Evolutionary conservation across 2,888 invertebrate species (phyloP).

Genomic region (Amiota mariae): DNA sequence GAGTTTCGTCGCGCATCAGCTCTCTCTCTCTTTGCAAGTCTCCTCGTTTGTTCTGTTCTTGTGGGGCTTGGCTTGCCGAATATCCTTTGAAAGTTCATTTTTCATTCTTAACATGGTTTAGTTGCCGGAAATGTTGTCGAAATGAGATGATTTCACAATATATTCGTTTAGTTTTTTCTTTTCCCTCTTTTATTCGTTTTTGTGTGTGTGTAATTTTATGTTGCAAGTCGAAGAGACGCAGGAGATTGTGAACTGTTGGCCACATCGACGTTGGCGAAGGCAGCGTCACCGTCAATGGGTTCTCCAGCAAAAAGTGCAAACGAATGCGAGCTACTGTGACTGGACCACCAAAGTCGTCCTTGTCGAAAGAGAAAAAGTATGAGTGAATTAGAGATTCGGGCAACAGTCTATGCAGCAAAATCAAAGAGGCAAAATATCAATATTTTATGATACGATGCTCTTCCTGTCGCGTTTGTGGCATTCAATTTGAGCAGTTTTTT

Average conservation of each 20-base stretch:
- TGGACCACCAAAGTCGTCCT: conserved; percentile 55
- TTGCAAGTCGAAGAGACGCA: conserved; percentile 4
- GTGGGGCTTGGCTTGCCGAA: conserved; percentile 18
- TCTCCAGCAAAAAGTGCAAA: conserved; percentile 47
- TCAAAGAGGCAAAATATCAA: conserved; percentile 66
- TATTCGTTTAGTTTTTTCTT: conserved; percentile 30
- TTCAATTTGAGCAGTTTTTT: conserved; percentile 16
- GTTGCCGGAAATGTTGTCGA: conserved; percentile 66
- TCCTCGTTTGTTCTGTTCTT: neutral
- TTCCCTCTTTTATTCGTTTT: neutral
- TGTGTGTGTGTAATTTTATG: conserved; percentile 16
- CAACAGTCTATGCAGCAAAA: conserved; percentile 48
- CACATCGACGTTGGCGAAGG: conserved; percentile 42
- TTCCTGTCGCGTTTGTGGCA: conserved; percentile 50
- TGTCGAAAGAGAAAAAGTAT: neutral
- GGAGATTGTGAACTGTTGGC: conserved; percentile 28
- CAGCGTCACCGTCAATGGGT: conserved; percentile 43
- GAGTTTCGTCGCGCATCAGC: neutral
- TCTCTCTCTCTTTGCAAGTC: neutral
- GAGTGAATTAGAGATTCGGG: no score
- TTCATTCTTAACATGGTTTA: conserved; percentile 65
- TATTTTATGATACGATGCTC: conserved; percentile 64
- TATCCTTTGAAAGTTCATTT: conserved; percentile 56
- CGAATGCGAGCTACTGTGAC: conserved; percentile 55
- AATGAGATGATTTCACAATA: conserved; percentile 61